These are phyloP conservation scores for Bubo scandiacus DNA, from an alignment of 2,113 vertebrate genomes.

Conservation along the genomic window DNA sequence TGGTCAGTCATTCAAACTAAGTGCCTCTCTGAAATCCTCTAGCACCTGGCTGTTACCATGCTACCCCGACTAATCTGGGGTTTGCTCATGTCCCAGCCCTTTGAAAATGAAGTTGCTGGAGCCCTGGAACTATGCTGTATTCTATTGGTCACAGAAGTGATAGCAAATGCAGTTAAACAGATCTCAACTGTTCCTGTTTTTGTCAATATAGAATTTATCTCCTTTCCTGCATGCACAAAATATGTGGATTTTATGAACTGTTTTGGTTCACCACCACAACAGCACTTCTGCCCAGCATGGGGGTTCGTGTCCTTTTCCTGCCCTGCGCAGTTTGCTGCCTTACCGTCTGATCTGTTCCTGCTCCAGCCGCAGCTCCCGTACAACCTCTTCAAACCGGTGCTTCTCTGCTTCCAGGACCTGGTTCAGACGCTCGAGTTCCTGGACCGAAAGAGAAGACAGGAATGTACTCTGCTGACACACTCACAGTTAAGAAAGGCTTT, in stretches of 20 bases:
- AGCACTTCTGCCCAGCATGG: accelerated
- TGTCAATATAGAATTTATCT: not conserved
- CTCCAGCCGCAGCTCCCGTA: conserved; percentile 88
- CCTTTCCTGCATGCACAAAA: not conserved
- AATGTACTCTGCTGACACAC: not conserved
- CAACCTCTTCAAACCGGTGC: conserved; percentile 92
- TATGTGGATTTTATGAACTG: not conserved
- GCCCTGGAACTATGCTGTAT: not conserved
- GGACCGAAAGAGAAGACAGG: not conserved
- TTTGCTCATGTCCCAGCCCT: not conserved
- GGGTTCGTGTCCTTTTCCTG: not conserved
- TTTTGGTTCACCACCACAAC: not conserved
- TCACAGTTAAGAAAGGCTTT: not conserved
- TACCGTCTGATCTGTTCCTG: conserved; percentile 94
- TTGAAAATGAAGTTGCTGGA: not conserved
- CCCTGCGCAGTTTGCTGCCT: not conserved
- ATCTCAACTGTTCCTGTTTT: accelerated
- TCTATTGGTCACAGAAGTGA: not conserved
- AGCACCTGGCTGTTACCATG: not conserved
- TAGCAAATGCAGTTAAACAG: not conserved
- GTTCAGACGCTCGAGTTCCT: conserved; percentile 94
- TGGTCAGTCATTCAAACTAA: not conserved
- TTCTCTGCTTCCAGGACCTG: conserved; percentile 94
- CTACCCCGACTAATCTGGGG: not conserved
- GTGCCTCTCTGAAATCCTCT: not conserved